Base-by-base conservation (phyloP, 2,888 invertebrate species). In the Adelognathus sp. region DNA sequence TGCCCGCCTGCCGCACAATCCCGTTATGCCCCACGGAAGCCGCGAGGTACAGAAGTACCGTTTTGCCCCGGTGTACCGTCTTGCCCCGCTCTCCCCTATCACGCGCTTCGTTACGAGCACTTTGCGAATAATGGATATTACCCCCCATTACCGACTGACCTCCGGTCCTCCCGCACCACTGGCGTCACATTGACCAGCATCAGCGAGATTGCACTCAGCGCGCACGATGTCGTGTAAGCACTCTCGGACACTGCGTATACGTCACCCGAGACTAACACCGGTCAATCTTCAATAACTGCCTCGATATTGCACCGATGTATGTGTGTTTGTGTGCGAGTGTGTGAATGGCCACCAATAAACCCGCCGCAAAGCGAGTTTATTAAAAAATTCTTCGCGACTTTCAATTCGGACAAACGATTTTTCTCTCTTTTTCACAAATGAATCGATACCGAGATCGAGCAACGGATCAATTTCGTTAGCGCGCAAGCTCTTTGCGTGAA, bases 121-220 rank as follows among this genome's bases (percentile, higher is more conserved):
- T 66, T 54, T 33, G 27, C 6, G 9, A 52, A 52, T 50, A 50
- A 50, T 50, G 64, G 33, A 50, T 66, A 24, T 50, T 18, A 24
- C 14, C 24, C 36, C n/a, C 9, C 3, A 21, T 52, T 66, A 50
- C 33, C 50, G 14, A 33, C 29, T 66, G 50, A 66, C 50, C 64
- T 50, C 24, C 52, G 33, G 16, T 7, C 6, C 50, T 21, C 27
- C 9, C 18, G 5, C 18, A 50, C n/a, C 50, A 21, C 11, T 50
- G 36, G 33, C 36, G 33, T 21, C 33, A 16, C 29, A 18, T 6
- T 29, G 54, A 14, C 29, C 54, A 27, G 27, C 69, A 56, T 31
- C 64, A 33, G 60, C 56, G 58, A 67, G 73, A 61, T 66, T 66
- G 79, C 76, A 60, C 70, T 71, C 71, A 75, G 11, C 66, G 54